phyloP scores from a whole-genome alignment of 2,797 vertebrate species.

The Leptodactylus fallax region DNA sequence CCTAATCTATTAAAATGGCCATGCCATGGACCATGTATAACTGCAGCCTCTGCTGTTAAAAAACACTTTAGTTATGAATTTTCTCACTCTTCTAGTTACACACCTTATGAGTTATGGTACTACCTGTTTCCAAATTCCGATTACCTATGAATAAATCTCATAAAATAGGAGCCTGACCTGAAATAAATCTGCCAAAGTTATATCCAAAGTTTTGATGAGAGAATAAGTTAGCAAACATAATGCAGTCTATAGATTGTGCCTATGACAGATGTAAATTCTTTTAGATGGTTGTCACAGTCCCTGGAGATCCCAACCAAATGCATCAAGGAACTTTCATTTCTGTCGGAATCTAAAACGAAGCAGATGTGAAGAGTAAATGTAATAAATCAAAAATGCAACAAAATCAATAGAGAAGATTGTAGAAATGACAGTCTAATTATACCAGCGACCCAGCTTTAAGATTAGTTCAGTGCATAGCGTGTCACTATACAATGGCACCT shows the following conservation, averaged over 20 bases:
- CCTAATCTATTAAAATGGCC: too few relatives aligned
- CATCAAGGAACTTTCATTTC: constrained; percentile 51
- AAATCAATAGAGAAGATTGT: constrained; percentile 42
- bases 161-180: not conserved
- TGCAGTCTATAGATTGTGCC: constrained; percentile 6
- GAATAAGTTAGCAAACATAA: constrained; percentile 25
- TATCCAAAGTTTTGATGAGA: constrained; percentile 27
- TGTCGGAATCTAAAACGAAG: constrained; percentile 46
- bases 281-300: constrained; percentile 44
- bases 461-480: not conserved
- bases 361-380: constrained; percentile 38
- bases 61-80: too few relatives aligned
- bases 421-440: constrained; percentile 33
- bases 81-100: not conserved
- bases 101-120: not conserved
- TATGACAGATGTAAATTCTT: constrained; percentile 53
- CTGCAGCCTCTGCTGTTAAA: not conserved
- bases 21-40: too few relatives aligned
- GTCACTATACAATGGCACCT: not conserved
- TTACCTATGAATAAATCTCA: not conserved
- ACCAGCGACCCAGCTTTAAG: not conserved
- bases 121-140: not conserved
- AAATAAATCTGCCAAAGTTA: constrained; percentile 41
- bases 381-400: constrained; percentile 49
- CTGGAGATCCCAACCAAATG: not conserved